Base-by-base conservation (phyloP, 2,113 vertebrate species). In the Rhea americana region DNA sequence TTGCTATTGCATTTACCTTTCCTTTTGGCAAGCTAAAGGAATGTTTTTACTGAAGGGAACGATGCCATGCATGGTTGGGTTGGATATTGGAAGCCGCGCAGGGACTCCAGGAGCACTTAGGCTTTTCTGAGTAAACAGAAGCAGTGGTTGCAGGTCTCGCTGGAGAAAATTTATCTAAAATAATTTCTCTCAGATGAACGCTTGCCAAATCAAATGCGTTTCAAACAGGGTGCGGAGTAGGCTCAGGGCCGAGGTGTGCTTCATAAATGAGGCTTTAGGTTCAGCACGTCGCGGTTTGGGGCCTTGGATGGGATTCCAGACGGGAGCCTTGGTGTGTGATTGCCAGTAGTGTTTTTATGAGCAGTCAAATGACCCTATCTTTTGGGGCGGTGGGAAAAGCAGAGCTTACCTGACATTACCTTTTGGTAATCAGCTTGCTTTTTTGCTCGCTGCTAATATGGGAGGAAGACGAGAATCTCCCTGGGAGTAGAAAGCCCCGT, bases 331-430 rank as follows among this genome's bases (percentile, higher is more conserved):
- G 3, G 4, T 8, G 28, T 1, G 25, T 0, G 4, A 11, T 22
- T 8, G 16, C 22, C 2, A 1, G 30, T 13, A 22, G 68, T 11
- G 15, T 24, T 41, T 43, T 24, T 18, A 11, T 6, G 21, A 11
- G 6, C n/a, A 10, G 10, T 8, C 0, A 2, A 41, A 7, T 0
- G 7, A 7, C 20, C 0, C 13, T 2, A 1, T 5, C n/a, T 5
- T 7, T 8, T 4, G 2, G 37, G 32, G 7, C 5, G 3, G 16
- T 2, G 12, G 30, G 11, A 39, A n/a, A 47, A 26, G 20, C 55
- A n/a, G 43, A 32, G 25, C 66, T 50, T 35, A 12, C 1, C 17
- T 2, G 11, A 24, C 2, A 0, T 2, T 22, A 20, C 16, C 7
- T 45, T 66, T 48, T 81, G 8, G 24, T 43, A 65, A 77, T 65